phyloP scores from a whole-genome alignment of 2,797 vertebrate genomes.

The Menidia menidia region DNA sequence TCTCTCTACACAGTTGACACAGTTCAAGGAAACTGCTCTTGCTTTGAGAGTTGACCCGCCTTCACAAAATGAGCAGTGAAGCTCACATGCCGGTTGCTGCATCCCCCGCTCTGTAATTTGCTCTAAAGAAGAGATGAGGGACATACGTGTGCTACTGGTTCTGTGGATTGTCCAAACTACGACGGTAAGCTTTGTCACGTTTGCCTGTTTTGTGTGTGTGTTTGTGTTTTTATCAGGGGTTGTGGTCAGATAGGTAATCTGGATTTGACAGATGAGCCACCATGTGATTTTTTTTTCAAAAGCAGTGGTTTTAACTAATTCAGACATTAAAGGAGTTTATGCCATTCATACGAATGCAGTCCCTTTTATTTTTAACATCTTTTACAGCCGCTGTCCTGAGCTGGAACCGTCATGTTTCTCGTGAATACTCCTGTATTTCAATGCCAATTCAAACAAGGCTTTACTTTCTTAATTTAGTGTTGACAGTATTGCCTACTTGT shows the following conservation, averaged over 20 bases:
- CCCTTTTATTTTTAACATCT: background rate
- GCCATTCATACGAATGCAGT: slow-evolving; percentile 1
- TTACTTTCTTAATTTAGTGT: background rate
- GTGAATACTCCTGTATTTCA: background rate
- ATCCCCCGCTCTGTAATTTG: slow-evolving; percentile 25
- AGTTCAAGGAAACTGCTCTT: slow-evolving; percentile 67
- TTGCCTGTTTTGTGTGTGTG: slow-evolving; percentile 2
- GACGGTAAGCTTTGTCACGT: slow-evolving; percentile 51
- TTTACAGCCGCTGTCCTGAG: background rate
- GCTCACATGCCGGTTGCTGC: slow-evolving; percentile 17
- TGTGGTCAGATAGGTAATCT: background rate
- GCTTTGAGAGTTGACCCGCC: slow-evolving; percentile 45
- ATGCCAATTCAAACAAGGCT: background rate
- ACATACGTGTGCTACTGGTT: slow-evolving; percentile 50
- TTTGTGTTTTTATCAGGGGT: background rate
- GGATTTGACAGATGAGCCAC: slow-evolving; percentile 4
- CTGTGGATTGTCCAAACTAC: slow-evolving; percentile 36
- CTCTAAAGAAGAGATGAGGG: slow-evolving; percentile 62
- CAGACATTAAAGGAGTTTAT: background rate
- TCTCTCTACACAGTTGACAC: slow-evolving; percentile 52
- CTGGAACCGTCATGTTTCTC: background rate
- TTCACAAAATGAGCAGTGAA: slow-evolving; percentile 46
- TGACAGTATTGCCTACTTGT: slow-evolving; percentile 10
- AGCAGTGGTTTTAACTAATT: background rate
- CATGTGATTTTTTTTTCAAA: background rate